Percentiles rank a stretch among this genome's conserved stretches.
Conservation (phyloP, 2,797 vertebrate species). For the Leucoraja ocellata region DNA sequence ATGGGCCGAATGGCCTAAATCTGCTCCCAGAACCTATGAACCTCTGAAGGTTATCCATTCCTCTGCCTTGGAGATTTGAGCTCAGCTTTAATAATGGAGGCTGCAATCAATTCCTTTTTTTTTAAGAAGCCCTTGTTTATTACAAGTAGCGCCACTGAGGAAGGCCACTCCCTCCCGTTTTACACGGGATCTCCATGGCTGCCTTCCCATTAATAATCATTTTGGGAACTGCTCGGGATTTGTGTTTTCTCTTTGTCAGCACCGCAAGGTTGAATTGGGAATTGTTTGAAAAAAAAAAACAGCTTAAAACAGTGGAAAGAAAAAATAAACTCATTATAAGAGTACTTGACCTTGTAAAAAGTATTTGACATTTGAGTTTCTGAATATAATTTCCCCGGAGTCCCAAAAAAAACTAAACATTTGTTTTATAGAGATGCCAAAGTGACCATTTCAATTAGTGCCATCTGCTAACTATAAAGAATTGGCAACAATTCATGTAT, state of each 20-base stretch:
- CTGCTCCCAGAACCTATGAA: too few relatives aligned
- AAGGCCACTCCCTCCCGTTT: conserved; percentile 8
- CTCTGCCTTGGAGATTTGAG: not conserved
- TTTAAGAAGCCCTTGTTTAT: not conserved
- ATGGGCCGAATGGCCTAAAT: too few relatives aligned
- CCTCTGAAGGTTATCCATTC: too few relatives aligned
- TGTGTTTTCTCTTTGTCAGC: conserved; percentile 26
- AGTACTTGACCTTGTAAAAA: conserved; percentile 23
- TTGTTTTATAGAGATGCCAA: not conserved
- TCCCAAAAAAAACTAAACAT: not conserved
- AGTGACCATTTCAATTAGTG: not conserved
- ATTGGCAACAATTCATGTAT: not conserved
- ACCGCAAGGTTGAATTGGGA: conserved; percentile 14
- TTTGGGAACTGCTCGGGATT: conserved; percentile 9
- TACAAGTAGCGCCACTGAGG: not conserved
- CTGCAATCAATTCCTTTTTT: not conserved
- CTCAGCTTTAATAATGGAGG: not conserved
- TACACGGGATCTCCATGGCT: conserved; percentile 29
- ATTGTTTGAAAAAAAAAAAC: not conserved
- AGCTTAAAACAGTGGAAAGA: conserved; percentile 16
- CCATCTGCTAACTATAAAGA: not conserved
- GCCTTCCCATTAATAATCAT: not conserved
- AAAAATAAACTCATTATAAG: conserved; percentile 31
- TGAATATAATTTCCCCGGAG: conserved; percentile 6
- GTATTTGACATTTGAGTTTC: not conserved